Evolutionary conservation across 2,113 vertebrate species (phyloP), one percentile per base, ranked within the genome.

Genomic region (Psephotus haematonotus): DNA sequence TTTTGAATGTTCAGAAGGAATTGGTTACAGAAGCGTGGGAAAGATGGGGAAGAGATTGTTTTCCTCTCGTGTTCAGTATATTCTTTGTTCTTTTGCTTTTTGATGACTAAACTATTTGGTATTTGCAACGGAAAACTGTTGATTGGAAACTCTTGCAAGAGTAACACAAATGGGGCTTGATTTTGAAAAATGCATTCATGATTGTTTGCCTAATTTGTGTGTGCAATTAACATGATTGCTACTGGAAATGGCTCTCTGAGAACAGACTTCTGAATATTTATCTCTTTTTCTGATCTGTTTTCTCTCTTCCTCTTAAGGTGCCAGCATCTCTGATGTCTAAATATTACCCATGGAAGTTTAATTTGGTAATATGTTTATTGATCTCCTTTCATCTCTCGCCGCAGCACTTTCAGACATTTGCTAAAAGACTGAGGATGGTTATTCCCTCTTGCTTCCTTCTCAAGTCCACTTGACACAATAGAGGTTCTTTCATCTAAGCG

Each of bases 91-190:
- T 82, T 87, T 50, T 81, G 41, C 74, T 92, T 96, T 95, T 90
- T 97, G 97, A 96, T 97, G 96, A 97, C 90, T 96, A 63, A 95
- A 77, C 93, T 76, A 76, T 93, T 96, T 91, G 82, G 77, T 79
- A 90, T 91, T 93, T 94, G 83, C 65, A 74, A 55, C 46, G 90
- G 89, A 94, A 81, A 95, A 92, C 91, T 83, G 95, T 95, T 96
- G 97, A 97, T 90, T 96, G 92, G 96, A 90, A 95, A 92, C 79
- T 72, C 76, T 90, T 92, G 72, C 4, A 7, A 80, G 69, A 93
- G 68, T 60, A 37, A 91, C 92, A 97, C 92, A 96, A 97, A 95
- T 68, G 72, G n/a, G 53, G 85, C 96, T 97, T 97, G 97, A 97
- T 96, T 97, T 94, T 90, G 97, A 91, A 87, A 94, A 96, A 71